Conservation (phyloP, 2,797 vertebrate species). For the Artibeus jamaicensis region DNA sequence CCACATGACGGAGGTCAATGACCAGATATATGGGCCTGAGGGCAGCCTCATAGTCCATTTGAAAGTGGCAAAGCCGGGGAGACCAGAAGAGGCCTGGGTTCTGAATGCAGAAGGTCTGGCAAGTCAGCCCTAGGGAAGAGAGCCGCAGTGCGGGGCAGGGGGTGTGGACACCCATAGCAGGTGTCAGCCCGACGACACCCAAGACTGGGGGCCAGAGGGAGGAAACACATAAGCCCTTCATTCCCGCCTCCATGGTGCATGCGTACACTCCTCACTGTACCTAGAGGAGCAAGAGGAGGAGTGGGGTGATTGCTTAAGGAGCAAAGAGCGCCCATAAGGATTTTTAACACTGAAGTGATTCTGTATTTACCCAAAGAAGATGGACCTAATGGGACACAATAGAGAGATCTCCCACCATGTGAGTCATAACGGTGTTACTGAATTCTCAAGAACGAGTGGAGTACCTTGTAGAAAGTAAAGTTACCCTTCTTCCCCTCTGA, state of each 20-base stretch:
- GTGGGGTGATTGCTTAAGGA: too few species aligned
- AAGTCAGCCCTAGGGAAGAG: not conserved
- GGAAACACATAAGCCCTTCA: not conserved
- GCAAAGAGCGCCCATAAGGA: not conserved
- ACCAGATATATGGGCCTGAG: not conserved
- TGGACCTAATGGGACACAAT: not conserved
- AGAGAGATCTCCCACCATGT: not conserved
- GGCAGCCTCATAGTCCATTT: too few species aligned
- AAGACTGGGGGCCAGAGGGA: not conserved
- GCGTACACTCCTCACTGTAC: fast-evolving
- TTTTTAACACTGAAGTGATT: not conserved
- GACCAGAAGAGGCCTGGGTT: not conserved
- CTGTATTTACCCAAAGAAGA: not conserved
- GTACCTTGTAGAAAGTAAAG: not conserved
- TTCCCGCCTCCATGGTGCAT: not conserved
- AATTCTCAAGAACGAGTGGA: not conserved
- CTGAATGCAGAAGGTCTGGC: not conserved
- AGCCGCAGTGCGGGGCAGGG: not conserved
- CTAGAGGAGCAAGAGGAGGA: not conserved
- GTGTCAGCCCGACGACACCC: not conserved
- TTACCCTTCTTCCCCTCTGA: not conserved
- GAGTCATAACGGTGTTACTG: not conserved
- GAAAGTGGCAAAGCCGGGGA: not conserved
- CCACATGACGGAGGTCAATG: not conserved
- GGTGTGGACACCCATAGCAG: not conserved